Evolutionary conservation across 2,113 vertebrate species (phyloP), one percentile per base, ranked within the genome.

Genomic region (Spizaetus ornatus): DNA sequence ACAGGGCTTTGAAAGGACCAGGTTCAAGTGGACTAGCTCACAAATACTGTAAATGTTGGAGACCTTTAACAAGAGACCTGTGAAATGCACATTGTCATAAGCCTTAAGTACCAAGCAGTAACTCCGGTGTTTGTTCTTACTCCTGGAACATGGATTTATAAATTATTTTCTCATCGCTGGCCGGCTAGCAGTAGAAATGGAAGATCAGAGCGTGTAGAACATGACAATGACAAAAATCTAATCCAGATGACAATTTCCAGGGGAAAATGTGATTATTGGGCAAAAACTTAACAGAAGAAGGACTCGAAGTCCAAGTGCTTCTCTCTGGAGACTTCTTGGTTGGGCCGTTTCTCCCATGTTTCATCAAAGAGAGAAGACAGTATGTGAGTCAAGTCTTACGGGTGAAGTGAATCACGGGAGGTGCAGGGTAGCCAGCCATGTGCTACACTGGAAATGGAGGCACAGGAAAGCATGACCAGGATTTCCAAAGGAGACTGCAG

Each of bases 301-400:
- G 52, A 72, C 47, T 62, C 45, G 8, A 78, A 73, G 42, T 45
- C 27, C 15, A 40, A 61, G 25, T 72, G 38, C 13, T 71, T 90
- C 26, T 66, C 34, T 48, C 47, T 26, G 13, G 43, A n/a, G 19
- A 16, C 25, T 65, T 81, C 58, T 50, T 29, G 23, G 19, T 62
- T 55, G 21, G 32, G 53, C 36, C 31, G 10, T n/a, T 85, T 69
- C 18, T 45, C 20, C 36, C 29, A 7, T 6, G 29, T 45, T 27
- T 34, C 25, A n/a, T 38, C 34, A 22, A 7, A 17, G 6, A 20
- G 14, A 81, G 53, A 34, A 50, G 32, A 80, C 21, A 21, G 9
- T 4, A 12, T 4, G 26, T 9, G 13, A 36, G 23, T 21, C 7
- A 32, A 36, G 34, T 45, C 69, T 32, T 18, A 32, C 0, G 0